These are phyloP conservation scores for Belonocnema kinseyi DNA, from an alignment of 1,140 invertebrate species.

Conservation along the genomic window DNA sequence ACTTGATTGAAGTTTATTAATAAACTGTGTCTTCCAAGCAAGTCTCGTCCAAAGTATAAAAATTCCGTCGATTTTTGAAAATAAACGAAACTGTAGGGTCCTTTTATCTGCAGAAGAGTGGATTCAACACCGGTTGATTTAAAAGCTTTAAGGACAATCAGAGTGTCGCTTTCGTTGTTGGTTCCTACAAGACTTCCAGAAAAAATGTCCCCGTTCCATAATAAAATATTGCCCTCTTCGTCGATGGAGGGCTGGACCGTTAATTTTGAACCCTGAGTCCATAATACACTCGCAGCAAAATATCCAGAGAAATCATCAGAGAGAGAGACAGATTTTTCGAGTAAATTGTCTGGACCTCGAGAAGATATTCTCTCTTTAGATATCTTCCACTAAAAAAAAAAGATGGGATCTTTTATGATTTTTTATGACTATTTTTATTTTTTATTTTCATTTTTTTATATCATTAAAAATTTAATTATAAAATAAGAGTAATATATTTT, in stretches of 20 bases:
- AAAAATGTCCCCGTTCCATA: slow-evolving; percentile 92
- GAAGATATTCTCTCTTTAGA: slow-evolving; percentile 67
- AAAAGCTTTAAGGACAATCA: slow-evolving; percentile 65
- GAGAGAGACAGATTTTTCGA: slow-evolving; percentile 53
- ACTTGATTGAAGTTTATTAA: slow-evolving; percentile 78
- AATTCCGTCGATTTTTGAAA: slow-evolving; percentile 79
- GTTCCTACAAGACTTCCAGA: slow-evolving; percentile 71
- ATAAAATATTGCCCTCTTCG: slow-evolving; percentile 77
- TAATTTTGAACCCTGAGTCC: slow-evolving; percentile 80
- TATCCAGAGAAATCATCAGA: slow-evolving; percentile 81
- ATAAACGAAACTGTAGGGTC: slow-evolving; percentile 91
- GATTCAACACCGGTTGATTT: slow-evolving; percentile 68
- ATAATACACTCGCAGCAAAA: slow-evolving; percentile 80
- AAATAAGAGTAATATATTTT: too few species aligned
- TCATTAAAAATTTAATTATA: too few species aligned
- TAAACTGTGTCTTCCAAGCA: slow-evolving; percentile 89
- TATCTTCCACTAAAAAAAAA: slow-evolving; percentile 66
- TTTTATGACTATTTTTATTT: too few species aligned
- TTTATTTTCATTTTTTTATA: too few species aligned
- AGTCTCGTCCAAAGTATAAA: slow-evolving; percentile 91
- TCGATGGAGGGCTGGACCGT: slow-evolving; percentile 79
- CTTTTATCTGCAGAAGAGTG: slow-evolving; percentile 79
- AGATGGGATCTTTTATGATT: too few species aligned
- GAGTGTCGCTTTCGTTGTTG: slow-evolving; percentile 69
- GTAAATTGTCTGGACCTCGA: slow-evolving; percentile 74